A percentile compares a stretch with the other conserved stretches of the same genome.
phyloP scores from a whole-genome alignment of 2,888 invertebrate species.

The Leptopilina myrica region DNA sequence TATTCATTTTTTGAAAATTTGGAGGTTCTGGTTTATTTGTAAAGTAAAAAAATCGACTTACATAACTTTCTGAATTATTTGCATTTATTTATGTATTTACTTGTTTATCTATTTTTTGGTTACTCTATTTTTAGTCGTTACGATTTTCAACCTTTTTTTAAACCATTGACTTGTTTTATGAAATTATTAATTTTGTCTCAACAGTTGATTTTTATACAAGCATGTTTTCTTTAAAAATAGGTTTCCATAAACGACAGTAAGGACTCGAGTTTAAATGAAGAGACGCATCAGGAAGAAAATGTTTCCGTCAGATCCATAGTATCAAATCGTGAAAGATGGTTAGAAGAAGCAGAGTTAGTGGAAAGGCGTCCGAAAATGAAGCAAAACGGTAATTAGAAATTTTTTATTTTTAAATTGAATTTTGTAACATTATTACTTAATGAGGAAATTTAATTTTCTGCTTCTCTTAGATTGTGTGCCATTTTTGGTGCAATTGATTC shows the following conservation, averaged over 20 bases:
- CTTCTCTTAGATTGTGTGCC: conserved; percentile 87
- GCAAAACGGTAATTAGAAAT: conserved; percentile 8
- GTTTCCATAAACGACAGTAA: conserved; percentile 5
- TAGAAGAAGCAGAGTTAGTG: neutral
- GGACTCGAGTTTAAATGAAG: conserved; percentile 21
- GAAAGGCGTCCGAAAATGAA: conserved; percentile 24
- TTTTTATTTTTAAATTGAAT: too few species aligned
- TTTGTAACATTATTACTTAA: too few species aligned
- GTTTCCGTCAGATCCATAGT: conserved; percentile 10
- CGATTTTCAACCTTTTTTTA: too few species aligned
- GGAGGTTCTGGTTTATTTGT: neutral
- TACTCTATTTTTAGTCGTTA: too few species aligned
- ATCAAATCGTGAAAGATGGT: conserved; percentile 31
- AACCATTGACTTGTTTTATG: too few species aligned
- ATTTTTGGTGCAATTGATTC: conserved; percentile 92
- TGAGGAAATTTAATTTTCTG: too few species aligned
- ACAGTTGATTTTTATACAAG: too few species aligned
- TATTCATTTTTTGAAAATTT: neutral
- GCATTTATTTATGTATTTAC: too few species aligned
- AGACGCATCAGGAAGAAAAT: neutral
- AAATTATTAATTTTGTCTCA: too few species aligned
- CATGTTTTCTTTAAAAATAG: neutral
- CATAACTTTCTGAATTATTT: too few species aligned
- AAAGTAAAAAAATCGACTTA: too few species aligned
- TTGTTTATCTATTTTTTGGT: neutral